These are phyloP conservation scores for Caenorhabditis imperialis DNA, from an alignment of 2,888 invertebrate species.

Conservation along the genomic window DNA sequence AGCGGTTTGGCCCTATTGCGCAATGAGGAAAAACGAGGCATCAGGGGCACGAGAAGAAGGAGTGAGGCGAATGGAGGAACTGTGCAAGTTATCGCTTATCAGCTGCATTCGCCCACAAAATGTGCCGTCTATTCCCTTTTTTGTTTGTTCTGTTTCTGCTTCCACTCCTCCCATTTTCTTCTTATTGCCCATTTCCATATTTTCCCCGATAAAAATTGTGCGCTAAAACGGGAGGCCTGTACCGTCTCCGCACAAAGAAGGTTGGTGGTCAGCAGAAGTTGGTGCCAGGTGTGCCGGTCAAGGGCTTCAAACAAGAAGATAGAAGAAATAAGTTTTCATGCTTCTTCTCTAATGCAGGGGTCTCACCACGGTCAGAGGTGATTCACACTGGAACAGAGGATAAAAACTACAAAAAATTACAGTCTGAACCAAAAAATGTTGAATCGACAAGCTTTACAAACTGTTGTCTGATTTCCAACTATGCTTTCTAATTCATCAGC, in stretches of 20 bases:
- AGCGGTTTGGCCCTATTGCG: constrained; percentile 50
- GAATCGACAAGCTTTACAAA: no score
- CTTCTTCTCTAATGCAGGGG: no score
- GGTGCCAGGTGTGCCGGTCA: constrained; percentile 36
- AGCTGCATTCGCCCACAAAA: constrained; percentile 13
- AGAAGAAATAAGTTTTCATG: no score
- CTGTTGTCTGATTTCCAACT: no score
- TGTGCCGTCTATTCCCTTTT: background rate
- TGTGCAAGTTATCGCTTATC: constrained; percentile 8
- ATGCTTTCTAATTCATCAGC: no score
- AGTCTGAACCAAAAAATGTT: no score
- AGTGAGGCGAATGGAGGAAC: background rate
- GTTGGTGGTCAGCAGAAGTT: no score
- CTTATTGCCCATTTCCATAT: background rate
- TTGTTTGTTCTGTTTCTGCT: constrained; percentile 15
- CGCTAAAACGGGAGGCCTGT: constrained; percentile 7
- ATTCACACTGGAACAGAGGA: no score
- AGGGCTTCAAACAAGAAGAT: no score
- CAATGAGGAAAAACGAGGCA: constrained; percentile 1
- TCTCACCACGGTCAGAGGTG: no score
- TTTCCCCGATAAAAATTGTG: constrained; percentile 3
- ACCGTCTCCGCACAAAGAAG: no score
- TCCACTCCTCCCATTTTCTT: constrained; percentile 1
- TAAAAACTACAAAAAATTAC: no score
- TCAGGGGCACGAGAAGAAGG: background rate